phyloP scores from a whole-genome alignment of 2,113 vertebrate species.

The Drymodes brunneopygia region DNA sequence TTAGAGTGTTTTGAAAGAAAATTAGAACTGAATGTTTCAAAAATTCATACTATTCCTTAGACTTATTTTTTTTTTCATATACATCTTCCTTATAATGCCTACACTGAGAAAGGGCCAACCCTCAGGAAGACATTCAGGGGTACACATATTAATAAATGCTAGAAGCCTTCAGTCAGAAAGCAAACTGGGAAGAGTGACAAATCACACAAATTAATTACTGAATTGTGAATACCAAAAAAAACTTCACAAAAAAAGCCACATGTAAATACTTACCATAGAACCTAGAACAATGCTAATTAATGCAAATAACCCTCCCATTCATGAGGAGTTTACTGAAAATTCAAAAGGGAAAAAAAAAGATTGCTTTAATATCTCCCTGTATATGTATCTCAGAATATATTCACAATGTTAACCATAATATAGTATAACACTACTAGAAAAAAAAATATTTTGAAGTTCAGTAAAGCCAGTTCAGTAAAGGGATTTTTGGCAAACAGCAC shows the following conservation, averaged over 20 bases:
- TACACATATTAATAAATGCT: background rate
- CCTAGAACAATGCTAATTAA: background rate
- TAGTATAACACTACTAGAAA: background rate
- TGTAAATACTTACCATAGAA: background rate
- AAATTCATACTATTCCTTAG: background rate
- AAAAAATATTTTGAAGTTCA: background rate
- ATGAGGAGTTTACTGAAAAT: background rate
- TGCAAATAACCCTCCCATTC: background rate
- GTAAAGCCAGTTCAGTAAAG: background rate
- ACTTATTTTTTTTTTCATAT: background rate
- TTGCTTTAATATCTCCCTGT: rapidly evolving
- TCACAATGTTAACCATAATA: background rate
- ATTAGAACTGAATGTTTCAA: background rate
- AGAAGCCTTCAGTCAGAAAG: background rate
- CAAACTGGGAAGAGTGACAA: background rate
- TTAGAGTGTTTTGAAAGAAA: conserved; percentile 25
- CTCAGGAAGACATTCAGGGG: background rate
- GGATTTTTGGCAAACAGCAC: background rate
- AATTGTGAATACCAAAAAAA: background rate
- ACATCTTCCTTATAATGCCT: background rate
- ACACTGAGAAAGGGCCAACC: background rate
- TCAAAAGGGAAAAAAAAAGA: background rate
- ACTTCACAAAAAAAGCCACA: background rate
- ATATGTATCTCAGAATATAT: background rate
- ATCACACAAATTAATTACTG: background rate